Conservation (phyloP, 2,113 vertebrate genomes). For the Indicator indicator region DNA sequence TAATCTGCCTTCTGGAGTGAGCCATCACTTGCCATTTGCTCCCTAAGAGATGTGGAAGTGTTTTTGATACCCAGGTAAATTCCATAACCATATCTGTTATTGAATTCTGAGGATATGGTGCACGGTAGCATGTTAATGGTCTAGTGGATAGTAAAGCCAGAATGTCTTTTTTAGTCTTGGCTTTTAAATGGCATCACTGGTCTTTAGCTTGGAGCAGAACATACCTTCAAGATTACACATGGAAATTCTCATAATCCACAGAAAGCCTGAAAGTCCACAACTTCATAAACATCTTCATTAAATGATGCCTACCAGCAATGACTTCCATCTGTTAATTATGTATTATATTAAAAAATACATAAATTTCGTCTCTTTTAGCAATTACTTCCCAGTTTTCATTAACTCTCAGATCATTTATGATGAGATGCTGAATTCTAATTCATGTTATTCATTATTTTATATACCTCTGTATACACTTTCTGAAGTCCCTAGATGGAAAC, state of each 20-base stretch:
- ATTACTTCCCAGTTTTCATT: slow-evolving; percentile 52
- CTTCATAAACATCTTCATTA: slow-evolving; percentile 48
- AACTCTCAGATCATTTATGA: slow-evolving; percentile 11
- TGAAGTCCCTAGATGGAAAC: not conserved
- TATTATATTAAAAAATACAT: slow-evolving; percentile 23
- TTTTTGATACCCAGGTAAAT: not conserved
- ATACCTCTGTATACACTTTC: not conserved
- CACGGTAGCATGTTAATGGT: not conserved
- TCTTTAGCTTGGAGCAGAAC: not conserved
- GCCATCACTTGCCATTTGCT: not conserved
- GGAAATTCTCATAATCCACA: not conserved
- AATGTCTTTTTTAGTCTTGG: not conserved
- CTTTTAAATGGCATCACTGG: not conserved
- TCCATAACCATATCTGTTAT: not conserved
- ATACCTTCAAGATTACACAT: not conserved
- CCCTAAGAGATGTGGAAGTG: not conserved
- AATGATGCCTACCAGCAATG: slow-evolving; percentile 46
- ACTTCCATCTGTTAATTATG: slow-evolving; percentile 50
- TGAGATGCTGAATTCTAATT: slow-evolving; percentile 24
- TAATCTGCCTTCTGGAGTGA: not conserved
- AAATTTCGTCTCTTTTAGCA: slow-evolving; percentile 11
- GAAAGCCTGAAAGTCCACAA: not conserved
- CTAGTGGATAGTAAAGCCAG: not conserved
- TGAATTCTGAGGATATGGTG: not conserved
- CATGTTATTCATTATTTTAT: not conserved